A percentile compares a stretch with the other conserved stretches of the same genome.
phyloP scores from a whole-genome alignment of 2,797 vertebrate species.

The Lepilemur septentrionalis region DNA sequence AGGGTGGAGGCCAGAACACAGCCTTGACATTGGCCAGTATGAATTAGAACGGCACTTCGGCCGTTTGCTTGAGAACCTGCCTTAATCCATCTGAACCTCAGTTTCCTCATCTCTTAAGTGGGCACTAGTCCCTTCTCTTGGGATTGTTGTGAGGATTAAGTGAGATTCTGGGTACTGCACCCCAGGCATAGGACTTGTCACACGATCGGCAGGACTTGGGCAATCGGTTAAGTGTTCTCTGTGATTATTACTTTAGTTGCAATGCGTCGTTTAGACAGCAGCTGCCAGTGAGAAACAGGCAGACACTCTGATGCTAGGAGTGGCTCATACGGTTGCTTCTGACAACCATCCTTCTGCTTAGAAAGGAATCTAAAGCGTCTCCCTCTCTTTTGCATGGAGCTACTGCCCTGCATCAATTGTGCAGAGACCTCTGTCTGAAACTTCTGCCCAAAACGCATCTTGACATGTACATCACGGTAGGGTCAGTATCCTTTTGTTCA shows the following conservation, averaged over 20 bases:
- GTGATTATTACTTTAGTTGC: neutral
- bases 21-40: neutral
- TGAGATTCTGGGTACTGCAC: neutral
- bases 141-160: neutral
- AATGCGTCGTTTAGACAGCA: neutral
- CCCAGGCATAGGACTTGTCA: neutral
- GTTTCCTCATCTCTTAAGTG: constrained; percentile 3
- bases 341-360: neutral
- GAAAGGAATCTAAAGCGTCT: neutral
- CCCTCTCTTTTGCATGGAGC: neutral
- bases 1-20: neutral
- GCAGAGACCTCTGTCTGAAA: neutral
- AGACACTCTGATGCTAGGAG: neutral
- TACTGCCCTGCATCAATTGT: neutral
- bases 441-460: neutral
- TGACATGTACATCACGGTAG: neutral
- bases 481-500: neutral
- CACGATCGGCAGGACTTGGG: neutral
- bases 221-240: neutral
- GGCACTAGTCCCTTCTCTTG: neutral
- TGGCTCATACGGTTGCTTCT: neutral
- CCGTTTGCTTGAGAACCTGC: neutral
- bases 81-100: neutral
- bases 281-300: neutral
- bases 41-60: neutral